These are phyloP conservation scores for Tetraodon nigroviridis DNA, from an alignment of 2,113 vertebrate genomes.

Conservation along the genomic window DNA sequence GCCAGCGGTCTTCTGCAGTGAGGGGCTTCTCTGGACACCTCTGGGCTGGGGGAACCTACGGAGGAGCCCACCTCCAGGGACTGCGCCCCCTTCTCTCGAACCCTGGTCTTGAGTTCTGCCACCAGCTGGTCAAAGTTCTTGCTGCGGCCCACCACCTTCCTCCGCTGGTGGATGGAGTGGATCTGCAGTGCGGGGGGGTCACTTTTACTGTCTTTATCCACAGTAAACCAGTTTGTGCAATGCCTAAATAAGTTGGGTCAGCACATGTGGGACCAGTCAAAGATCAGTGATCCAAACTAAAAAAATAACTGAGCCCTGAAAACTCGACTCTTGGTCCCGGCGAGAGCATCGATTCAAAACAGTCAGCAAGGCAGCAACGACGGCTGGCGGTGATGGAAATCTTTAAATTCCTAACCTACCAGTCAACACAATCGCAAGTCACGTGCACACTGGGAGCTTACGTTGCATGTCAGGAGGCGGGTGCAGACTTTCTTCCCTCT, in stretches of 20 bases:
- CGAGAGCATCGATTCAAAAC: too few relatives aligned
- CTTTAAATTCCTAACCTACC: too few relatives aligned
- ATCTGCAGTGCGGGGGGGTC: conserved; percentile 68
- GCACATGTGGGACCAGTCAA: too few relatives aligned
- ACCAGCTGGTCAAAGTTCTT: conserved; percentile 92
- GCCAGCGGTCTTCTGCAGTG: conserved; percentile 75
- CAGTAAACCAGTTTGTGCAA: too few relatives aligned
- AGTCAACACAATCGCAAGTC: too few relatives aligned
- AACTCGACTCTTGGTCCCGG: too few relatives aligned
- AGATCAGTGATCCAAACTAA: too few relatives aligned
- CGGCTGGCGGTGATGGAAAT: too few relatives aligned
- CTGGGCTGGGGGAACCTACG: conserved; percentile 55
- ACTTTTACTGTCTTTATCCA: background rate
- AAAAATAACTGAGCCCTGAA: too few relatives aligned
- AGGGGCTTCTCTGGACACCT: conserved; percentile 54
- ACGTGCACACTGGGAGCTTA: conserved; percentile 54
- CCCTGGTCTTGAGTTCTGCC: conserved; percentile 85
- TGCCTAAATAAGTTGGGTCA: too few relatives aligned
- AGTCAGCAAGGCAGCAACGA: too few relatives aligned
- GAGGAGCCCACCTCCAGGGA: conserved; percentile 63
- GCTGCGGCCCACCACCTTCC: conserved; percentile 84
- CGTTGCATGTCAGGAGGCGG: conserved; percentile 92
- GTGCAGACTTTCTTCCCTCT: conserved; percentile 91
- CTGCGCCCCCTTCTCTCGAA: conserved; percentile 77
- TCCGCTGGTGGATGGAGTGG: conserved; percentile 89